Percentiles rank a stretch among this genome's conserved stretches.
Evolutionary conservation across 2,888 invertebrate genomes (phyloP).

Genomic region (Eurytoma adleriae): DNA sequence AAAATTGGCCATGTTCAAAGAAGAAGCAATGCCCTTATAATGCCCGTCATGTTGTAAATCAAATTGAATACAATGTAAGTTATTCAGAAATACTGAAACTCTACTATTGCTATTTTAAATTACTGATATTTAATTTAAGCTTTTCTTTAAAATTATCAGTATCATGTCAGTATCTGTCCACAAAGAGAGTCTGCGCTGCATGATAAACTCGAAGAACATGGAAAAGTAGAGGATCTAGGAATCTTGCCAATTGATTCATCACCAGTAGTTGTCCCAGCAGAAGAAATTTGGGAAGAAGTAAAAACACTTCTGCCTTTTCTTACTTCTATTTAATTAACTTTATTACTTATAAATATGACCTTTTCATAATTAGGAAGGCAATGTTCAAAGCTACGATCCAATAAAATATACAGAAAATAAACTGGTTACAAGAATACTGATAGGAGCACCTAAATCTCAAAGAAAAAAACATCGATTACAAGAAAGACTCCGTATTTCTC

Average conservation of each 20-base stretch:
- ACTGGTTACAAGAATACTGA: conserved; percentile 45
- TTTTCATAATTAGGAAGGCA: conserved; percentile 53
- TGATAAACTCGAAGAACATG: conserved; percentile 4
- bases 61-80: conserved; percentile 61
- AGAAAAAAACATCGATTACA: conserved; percentile 54
- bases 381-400: conserved; percentile 59
- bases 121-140: neutral
- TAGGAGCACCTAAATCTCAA: conserved; percentile 60
- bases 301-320: conserved; percentile 21
- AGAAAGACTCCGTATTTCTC: conserved; percentile 57
- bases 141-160: conserved; percentile 11
- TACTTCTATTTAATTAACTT: neutral
- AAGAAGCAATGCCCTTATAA: conserved; percentile 63
- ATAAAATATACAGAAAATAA: conserved; percentile 44
- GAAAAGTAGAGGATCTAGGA: neutral
- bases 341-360: neutral
- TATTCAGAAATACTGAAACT: neutral
- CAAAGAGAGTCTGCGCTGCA: conserved; percentile 35
- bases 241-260: conserved; percentile 13
- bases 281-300: conserved; percentile 59
- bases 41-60: conserved; percentile 61
- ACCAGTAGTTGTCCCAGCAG: neutral
- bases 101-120: neutral
- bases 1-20: conserved; percentile 58
- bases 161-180: conserved; percentile 43